Evolutionary conservation across 2,797 vertebrate species (phyloP).

Genomic region (Naso thynnoides): DNA sequence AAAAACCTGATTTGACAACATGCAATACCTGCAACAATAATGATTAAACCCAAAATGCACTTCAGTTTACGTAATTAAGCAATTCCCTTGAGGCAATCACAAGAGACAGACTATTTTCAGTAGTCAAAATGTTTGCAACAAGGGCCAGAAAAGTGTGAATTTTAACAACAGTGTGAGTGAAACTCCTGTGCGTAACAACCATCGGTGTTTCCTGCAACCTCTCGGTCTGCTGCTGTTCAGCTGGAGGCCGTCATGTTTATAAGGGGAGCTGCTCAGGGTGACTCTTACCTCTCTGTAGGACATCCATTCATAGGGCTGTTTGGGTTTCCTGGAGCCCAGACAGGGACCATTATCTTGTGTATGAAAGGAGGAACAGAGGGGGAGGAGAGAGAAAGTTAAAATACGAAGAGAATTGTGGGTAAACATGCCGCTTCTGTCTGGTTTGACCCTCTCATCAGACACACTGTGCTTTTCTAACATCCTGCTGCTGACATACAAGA

Average conservation of each 20-base stretch:
- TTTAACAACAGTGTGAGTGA: neutral
- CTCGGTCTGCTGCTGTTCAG: neutral
- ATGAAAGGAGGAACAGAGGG: neutral
- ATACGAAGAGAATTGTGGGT: neutral
- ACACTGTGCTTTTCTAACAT: neutral
- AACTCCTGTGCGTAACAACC: neutral
- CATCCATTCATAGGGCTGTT: slow-evolving; percentile 94
- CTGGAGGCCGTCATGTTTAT: neutral
- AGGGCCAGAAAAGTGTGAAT: neutral
- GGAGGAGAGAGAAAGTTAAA: neutral
- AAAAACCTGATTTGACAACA: too few species aligned
- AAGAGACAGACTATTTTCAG: neutral
- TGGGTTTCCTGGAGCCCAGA: slow-evolving; percentile 91
- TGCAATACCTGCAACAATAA: too few species aligned
- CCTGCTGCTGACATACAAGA: neutral
- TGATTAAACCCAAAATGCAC: too few species aligned
- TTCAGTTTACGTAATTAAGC: too few species aligned
- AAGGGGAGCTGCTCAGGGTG: neutral
- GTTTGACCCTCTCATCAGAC: neutral
- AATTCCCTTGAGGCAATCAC: neutral
- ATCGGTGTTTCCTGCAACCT: neutral
- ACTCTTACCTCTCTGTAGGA: slow-evolving; percentile 90
- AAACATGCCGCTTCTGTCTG: neutral
- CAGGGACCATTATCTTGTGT: slow-evolving; percentile 91
- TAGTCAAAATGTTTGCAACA: neutral